phyloP scores from a whole-genome alignment of 2,113 vertebrate genomes.

The Sitta europaea region DNA sequence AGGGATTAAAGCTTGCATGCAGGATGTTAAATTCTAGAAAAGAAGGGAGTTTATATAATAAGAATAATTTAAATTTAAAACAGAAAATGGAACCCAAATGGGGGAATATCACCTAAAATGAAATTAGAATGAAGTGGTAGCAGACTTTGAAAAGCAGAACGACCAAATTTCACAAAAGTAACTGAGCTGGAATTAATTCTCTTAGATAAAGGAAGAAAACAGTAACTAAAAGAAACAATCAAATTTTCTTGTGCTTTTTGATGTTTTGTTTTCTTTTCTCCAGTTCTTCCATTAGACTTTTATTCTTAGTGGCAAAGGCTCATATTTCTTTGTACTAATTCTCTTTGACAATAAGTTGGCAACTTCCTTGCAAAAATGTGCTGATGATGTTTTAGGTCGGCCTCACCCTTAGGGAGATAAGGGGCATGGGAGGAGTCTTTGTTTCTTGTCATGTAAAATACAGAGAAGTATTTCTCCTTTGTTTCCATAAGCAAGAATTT shows the following conservation, averaged over 20 bases:
- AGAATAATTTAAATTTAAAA: neutral
- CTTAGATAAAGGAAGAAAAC: neutral
- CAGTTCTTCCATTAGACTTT: neutral
- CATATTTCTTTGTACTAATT: constrained; percentile 8
- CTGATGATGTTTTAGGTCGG: neutral
- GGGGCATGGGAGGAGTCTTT: neutral
- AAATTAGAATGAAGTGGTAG: neutral
- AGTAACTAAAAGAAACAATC: neutral
- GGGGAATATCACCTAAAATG: neutral
- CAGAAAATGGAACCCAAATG: neutral
- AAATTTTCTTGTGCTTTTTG: neutral
- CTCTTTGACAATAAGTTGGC: constrained; percentile 35
- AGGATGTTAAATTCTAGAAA: neutral
- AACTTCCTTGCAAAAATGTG: neutral
- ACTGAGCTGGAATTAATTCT: neutral
- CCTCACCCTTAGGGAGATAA: constrained; percentile 12
- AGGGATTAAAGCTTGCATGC: neutral
- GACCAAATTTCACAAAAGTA: neutral
- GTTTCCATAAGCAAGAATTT: neutral
- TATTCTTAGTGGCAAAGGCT: neutral
- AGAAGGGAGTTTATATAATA: neutral
- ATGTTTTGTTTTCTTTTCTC: neutral
- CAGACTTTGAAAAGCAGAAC: neutral
- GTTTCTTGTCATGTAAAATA: neutral
- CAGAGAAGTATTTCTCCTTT: neutral